phyloP scores from a whole-genome alignment of 2,113 vertebrate species.

The Heterotilapia buettikoferi region DNA sequence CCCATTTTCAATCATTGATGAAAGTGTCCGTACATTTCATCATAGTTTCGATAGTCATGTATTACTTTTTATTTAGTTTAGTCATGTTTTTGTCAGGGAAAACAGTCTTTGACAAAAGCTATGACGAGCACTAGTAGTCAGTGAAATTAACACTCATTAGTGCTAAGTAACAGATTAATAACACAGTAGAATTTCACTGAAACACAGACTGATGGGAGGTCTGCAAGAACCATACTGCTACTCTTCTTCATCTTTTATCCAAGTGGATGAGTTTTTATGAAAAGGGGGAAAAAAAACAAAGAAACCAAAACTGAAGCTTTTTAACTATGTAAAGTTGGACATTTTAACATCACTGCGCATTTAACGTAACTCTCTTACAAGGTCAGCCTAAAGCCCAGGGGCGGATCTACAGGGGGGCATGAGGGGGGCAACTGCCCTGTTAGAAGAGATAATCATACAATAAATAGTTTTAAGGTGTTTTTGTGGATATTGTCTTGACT shows the following conservation, averaged over 20 bases:
- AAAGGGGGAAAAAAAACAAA: background rate
- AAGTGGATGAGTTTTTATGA: background rate
- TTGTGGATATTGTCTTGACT: background rate
- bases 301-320: background rate
- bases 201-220: background rate
- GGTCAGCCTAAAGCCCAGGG: background rate
- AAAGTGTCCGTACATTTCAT: background rate
- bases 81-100: background rate
- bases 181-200: background rate
- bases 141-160: background rate
- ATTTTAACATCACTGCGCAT: background rate
- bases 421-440: background rate
- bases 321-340: background rate
- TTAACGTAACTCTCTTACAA: too few species aligned
- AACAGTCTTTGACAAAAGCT: background rate
- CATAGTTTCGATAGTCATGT: background rate
- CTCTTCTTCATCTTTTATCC: background rate
- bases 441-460: background rate
- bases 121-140: background rate
- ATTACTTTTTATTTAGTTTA: background rate
- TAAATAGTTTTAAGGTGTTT: background rate
- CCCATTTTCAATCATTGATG: background rate
- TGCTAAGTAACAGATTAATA: background rate
- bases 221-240: accelerated
- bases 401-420: background rate